A percentile compares a stretch with the other conserved stretches of the same genome.
phyloP scores from a whole-genome alignment of 2,888 invertebrate genomes.

The Belgica antarctica region DNA sequence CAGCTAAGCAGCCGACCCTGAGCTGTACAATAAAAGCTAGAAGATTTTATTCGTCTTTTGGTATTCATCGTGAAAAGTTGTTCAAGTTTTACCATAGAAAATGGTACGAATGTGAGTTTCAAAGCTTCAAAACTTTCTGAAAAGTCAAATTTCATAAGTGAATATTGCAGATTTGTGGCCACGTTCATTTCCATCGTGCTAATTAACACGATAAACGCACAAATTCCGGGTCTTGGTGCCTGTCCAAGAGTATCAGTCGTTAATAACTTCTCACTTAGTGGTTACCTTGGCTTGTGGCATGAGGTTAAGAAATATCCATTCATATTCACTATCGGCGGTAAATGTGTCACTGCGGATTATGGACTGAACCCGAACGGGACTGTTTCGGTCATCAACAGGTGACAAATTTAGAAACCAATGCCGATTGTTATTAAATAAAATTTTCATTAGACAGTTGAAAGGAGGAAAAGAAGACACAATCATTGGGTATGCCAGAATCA shows the following conservation, averaged over 20 bases:
- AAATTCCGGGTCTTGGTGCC: constrained; percentile 63
- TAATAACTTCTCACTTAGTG: constrained; percentile 60
- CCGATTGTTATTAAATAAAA: constrained; percentile 53
- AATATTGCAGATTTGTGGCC: too few species aligned
- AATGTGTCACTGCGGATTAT: constrained; percentile 71
- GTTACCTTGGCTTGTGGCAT: constrained; percentile 77
- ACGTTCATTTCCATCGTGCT: too few species aligned
- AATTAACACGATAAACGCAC: too few species aligned
- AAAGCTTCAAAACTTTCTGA: too few species aligned
- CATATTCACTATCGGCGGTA: constrained; percentile 70
- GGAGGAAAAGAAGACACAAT: constrained; percentile 46
- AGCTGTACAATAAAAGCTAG: too few species aligned
- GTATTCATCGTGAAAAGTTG: too few species aligned
- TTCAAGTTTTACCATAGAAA: too few species aligned
- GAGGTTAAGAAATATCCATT: constrained; percentile 75
- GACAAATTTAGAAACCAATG: constrained; percentile 54
- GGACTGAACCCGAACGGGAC: constrained; percentile 54
- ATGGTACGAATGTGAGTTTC: too few species aligned
- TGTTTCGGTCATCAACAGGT: constrained; percentile 58
- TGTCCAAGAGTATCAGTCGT: constrained; percentile 65
- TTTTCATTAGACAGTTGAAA: constrained; percentile 43
- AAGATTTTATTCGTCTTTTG: too few species aligned
- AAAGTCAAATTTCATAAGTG: too few species aligned
- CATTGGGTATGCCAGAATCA: constrained; percentile 46
- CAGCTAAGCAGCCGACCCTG: too few species aligned